Evolutionary conservation across 2,113 vertebrate genomes (phyloP).

Genomic region (Apaloderma vittatum): DNA sequence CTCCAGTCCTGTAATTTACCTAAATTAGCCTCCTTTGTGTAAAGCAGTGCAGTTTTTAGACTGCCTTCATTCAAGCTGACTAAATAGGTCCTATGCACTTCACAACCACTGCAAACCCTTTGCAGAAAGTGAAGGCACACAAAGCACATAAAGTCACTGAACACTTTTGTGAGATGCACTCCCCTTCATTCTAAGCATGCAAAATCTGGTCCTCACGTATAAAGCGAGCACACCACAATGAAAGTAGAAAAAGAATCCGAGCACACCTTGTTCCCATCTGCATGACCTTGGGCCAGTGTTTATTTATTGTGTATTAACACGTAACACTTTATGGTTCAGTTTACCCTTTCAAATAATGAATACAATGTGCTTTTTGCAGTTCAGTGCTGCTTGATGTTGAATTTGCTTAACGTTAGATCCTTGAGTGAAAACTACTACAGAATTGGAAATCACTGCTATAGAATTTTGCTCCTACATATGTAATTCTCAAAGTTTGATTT

Average conservation of each 20-base stretch:
- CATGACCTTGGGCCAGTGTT: neutral
- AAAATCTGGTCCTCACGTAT: neutral
- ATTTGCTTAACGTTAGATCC: neutral
- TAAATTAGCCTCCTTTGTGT: neutral
- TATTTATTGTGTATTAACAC: constrained; percentile 14
- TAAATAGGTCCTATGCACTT: neutral
- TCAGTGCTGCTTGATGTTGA: neutral
- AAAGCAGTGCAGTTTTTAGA: neutral
- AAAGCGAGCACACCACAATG: neutral
- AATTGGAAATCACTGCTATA: neutral
- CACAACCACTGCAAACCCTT: neutral
- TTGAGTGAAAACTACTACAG: neutral
- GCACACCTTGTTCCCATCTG: neutral
- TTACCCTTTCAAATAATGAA: constrained; percentile 17
- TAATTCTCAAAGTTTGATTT: neutral
- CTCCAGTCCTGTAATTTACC: neutral
- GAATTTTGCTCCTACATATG: neutral
- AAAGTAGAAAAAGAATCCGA: neutral
- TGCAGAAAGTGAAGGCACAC: neutral
- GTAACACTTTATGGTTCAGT: neutral
- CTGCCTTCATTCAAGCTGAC: neutral
- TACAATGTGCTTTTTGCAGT: neutral
- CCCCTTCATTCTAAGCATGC: neutral
- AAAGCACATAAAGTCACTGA: neutral
- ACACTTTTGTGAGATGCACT: neutral